Evolutionary conservation across 2,113 vertebrate species (phyloP).

Genomic region (Lamprotornis superbus): DNA sequence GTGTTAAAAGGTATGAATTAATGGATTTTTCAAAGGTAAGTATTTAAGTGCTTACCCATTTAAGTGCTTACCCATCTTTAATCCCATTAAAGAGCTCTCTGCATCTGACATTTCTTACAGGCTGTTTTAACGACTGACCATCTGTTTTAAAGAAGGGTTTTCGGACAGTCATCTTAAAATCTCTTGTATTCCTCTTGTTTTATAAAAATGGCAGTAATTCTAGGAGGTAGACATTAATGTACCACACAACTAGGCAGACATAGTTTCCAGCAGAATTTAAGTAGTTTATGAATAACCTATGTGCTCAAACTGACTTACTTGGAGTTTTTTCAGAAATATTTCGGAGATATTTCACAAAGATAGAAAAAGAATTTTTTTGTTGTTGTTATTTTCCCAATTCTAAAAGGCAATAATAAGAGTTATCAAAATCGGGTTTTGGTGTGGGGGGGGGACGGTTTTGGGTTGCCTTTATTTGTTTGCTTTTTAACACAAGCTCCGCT

Average conservation of each 20-base stretch:
- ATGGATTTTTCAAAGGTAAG: conserved; percentile 15
- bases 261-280: background rate
- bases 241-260: background rate
- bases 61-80: conserved; percentile 8
- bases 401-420: background rate
- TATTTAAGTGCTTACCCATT: background rate
- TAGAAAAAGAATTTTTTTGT: background rate
- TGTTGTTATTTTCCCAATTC: background rate
- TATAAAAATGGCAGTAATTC: background rate
- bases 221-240: background rate
- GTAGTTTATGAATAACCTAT: background rate
- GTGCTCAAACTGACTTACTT: background rate
- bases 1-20: conserved; percentile 31
- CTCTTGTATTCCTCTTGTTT: background rate
- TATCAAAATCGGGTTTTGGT: background rate
- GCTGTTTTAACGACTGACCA: background rate
- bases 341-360: background rate
- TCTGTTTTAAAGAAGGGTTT: background rate
- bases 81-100: conserved; percentile 5
- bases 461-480: background rate
- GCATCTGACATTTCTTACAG: background rate
- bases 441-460: background rate
- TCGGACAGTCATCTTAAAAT: background rate
- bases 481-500: background rate
- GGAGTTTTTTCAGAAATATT: background rate